Base-by-base conservation (phyloP, 2,888 invertebrate species). In the Embidobia sp. region DNA sequence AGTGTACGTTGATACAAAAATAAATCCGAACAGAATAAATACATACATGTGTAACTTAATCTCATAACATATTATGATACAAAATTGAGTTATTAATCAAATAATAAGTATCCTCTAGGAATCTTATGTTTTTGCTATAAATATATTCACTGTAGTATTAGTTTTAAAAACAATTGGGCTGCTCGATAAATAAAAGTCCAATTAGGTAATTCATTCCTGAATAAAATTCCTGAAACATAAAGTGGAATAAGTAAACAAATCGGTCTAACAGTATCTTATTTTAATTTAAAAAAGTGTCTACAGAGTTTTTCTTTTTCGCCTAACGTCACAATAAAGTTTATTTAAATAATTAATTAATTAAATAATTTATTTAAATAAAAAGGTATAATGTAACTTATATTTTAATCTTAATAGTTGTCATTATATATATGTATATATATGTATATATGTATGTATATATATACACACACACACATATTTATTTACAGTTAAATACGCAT, bases 161-260 rank as follows among this genome's bases (percentile, higher is more conserved):
- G 22, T 44, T 59, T 31, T 3, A 48, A 40, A 37, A 55, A 55
- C 19, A 48, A 46, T 59, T 69, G 40, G 18, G 40, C 69, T 49
- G 70, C 61, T 61, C 29, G 35, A 46, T 44, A 53, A 70, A 42
- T 10, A 61, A 57, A 61, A 29, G 37, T 70, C 70, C 70, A 22
- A 51, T 33, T 35, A 44, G 59, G 51, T 26, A 33, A 42, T 51
- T 69, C 16, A 10, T 44, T 44, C 70, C 70, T 59, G 44, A 72
- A 72, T 53, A 19, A 53, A 63, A 53, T 46, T 61, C 70, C 70
- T 70, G 61, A 40, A 69, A 69, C 70, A 69, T 26, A 48, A 57
- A 48, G 1, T 29, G 26, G 33, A n/a, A 10, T 27, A 10, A 26
- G 33, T 35, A 35, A 11, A 15, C 16, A n/a, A 4, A 6, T 22